These are phyloP conservation scores for Ursus arctos DNA, from an alignment of 2,113 vertebrate species.

Conservation along the genomic window DNA sequence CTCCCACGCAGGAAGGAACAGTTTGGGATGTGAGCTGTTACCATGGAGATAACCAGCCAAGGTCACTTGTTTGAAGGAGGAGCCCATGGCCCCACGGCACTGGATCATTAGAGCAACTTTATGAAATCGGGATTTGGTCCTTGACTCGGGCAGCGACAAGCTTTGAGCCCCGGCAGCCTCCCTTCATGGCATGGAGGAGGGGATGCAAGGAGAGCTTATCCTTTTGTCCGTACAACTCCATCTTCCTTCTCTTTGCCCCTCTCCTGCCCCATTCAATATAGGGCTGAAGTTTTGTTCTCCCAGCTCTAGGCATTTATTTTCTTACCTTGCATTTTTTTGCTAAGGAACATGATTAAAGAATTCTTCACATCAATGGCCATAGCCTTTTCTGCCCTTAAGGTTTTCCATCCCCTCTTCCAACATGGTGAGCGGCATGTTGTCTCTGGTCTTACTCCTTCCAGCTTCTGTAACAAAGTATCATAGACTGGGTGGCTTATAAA, in stretches of 20 bases:
- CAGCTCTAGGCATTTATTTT: not conserved
- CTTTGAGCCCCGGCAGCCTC: not conserved
- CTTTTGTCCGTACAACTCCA: no score
- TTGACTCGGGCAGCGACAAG: not conserved
- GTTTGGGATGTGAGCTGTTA: slow-evolving; percentile 71
- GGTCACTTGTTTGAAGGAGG: slow-evolving; percentile 67
- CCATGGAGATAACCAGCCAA: slow-evolving; percentile 73
- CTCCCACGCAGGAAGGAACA: slow-evolving; percentile 77
- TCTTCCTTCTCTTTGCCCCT: not conserved
- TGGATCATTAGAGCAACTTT: not conserved
- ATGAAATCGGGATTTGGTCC: not conserved
- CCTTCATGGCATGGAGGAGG: not conserved
- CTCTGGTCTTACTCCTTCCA: not conserved
- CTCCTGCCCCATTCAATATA: accelerated
- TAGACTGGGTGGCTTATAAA: not conserved
- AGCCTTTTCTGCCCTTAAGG: not conserved
- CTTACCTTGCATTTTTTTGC: not conserved
- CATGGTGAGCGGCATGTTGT: not conserved
- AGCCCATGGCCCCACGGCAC: not conserved
- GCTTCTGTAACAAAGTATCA: not conserved
- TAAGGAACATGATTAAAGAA: not conserved
- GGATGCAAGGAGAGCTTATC: accelerated
- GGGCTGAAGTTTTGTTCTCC: not conserved
- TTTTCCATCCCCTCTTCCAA: not conserved
- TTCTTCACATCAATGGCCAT: not conserved